Base-by-base conservation (phyloP, 2,888 invertebrate species). In the Phyto melanocephala region DNA sequence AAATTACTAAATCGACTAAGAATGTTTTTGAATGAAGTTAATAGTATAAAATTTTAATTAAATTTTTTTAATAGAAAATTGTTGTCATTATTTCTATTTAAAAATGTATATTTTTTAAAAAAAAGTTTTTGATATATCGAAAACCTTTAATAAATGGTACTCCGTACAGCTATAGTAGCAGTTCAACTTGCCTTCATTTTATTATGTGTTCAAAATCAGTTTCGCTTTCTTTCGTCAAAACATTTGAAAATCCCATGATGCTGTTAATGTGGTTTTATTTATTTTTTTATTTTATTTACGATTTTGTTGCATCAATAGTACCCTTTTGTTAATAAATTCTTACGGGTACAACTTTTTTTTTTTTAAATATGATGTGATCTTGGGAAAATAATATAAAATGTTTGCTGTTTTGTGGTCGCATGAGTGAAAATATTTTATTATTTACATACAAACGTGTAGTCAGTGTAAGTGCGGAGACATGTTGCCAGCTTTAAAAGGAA, bases 361-460 rank as follows among this genome's bases (percentile, higher is more conserved):
- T 56, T 65, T 47, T 20, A n/a, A 47, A 52, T 70, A 45, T 37
- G 10, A 13, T 79, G 65, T 72, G 72, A 68, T 74, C 81, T 79
- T 82, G 81, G 81, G 81, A 79, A 79, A 78, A 60, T 75, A 65
- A 13, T 17, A 70, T 78, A 54, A 60, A 65, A 65, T 81, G 81
- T 81, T 81, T 78, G 60, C 81, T 75, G 54, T n/a, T 82, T 65
- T 35, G 45, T 7, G 10, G 2, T 6, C 45, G 78, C 67, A 58
- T 78, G 81, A 78, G 68, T 75, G 70, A 63, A 77, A 65, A 75
- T 75, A 70, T 81, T 28, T 5, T 28, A 75, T 75, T 22, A 74
- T 65, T 72, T 74, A 50, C 68, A 33, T 71, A 67, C 35, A 72
- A 74, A 42, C 4, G 28, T 28, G 3, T 5, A 33, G 56, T 45